Base-by-base conservation (phyloP, 2,797 vertebrate genomes). In the Acrossocheilus fasciatus region DNA sequence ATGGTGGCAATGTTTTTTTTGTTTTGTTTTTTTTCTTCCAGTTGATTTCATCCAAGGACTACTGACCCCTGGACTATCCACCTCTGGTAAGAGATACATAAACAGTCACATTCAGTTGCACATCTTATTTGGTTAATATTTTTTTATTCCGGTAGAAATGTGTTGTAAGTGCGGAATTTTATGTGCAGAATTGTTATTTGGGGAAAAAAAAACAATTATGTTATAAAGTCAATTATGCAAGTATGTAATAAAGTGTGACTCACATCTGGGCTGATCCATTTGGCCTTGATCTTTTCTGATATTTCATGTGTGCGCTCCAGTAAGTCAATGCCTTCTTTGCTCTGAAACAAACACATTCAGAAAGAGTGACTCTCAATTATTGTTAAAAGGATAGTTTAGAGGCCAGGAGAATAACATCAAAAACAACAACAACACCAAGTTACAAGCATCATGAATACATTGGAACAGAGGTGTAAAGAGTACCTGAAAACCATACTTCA, bases 241-340 rank as follows among this genome's bases (percentile, higher is more conserved):
- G 18, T 30, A 18, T 50, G 43, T 5, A 47, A 5, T 2, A 26
- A n/a, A 74, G 45, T 3, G 23, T 7, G 12, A 95, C 96, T 97
- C 94, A 98, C 97, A 93, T 96, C 96, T 26, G 96, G 96, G 91
- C 96, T 96, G 91, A 95, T 96, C 94, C 97, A 97, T 92, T 96
- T 98, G 91, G 93, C 95, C 94, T 97, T 97, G 91, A 97, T 94
- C 90, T 95, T 97, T 93, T 97, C 96, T 74, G 96, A 95, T 96
- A 97, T 96, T 88, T 96, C 94, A 70, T 96, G 96, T 88, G 96
- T 96, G 54, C 95, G 95, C 10, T 93, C 94, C 90, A 97, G 96
- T 90, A 97, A 94, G 87, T 95, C 96, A 12, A 95, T 93, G 39
- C 95, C 95, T 69, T 96, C 95, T 93, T 94, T 95, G 91, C 91